phyloP scores from a whole-genome alignment of 2,797 vertebrate species.

The Serranus cabrilla region DNA sequence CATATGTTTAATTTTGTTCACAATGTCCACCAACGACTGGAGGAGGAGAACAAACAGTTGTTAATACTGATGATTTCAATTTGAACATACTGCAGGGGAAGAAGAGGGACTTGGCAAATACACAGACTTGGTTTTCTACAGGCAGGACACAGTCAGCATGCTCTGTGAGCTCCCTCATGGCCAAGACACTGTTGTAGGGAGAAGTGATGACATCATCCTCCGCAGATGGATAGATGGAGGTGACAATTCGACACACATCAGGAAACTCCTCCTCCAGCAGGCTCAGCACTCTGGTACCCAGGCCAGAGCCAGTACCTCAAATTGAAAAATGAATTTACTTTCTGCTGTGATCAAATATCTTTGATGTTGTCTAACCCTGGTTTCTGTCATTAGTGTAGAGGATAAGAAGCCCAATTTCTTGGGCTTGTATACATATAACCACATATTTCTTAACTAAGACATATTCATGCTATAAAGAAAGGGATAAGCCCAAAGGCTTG shows the following conservation, averaged over 20 bases:
- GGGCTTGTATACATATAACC: background rate
- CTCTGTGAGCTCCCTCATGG: conserved; percentile 95
- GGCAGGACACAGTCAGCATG: conserved; percentile 96
- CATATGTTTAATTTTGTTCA: conserved; percentile 93
- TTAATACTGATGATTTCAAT: background rate
- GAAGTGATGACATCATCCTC: conserved; percentile 98
- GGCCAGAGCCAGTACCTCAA: conserved; percentile 94
- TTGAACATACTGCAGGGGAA: too few species aligned
- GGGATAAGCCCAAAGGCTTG: background rate
- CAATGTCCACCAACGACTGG: conserved; percentile 94
- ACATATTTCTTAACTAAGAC: background rate
- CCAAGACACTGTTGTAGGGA: conserved; percentile 96
- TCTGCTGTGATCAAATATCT: background rate
- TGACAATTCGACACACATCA: conserved; percentile 94
- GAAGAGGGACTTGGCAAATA: background rate
- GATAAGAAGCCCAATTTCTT: background rate
- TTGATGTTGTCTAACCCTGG: background rate
- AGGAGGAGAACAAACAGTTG: background rate
- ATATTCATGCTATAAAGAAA: background rate
- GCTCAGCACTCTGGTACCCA: conserved; percentile 93
- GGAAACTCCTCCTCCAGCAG: conserved; percentile 96
- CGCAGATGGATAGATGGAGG: conserved; percentile 92
- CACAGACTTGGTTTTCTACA: conserved; percentile 94
- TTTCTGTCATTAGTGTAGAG: background rate
- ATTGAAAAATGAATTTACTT: conserved; percentile 9